phyloP scores from a whole-genome alignment of 2,888 invertebrate species.

The Protophormia terraenovae region DNA sequence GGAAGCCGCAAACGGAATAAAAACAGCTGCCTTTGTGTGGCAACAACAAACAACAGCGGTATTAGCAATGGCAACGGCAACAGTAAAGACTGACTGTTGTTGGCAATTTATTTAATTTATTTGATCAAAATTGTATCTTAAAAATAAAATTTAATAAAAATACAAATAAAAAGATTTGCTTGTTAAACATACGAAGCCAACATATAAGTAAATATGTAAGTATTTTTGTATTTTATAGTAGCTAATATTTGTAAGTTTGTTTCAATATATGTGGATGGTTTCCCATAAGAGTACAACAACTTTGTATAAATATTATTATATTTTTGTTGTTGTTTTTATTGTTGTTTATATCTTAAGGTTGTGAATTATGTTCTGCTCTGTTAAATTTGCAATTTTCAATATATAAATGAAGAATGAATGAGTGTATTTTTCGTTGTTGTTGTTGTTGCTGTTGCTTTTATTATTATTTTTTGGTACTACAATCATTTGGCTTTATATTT shows the following conservation, averaged over 20 bases:
- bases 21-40: conserved; percentile 58
- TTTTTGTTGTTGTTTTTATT: background rate
- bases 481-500: conserved; percentile 18
- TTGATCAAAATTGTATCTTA: conserved; percentile 61
- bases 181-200: conserved; percentile 21
- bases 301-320: background rate
- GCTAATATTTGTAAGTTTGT: background rate
- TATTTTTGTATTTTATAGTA: conserved; percentile 17
- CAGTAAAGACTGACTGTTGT: conserved; percentile 47
- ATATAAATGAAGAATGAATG: conserved; percentile 34
- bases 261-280: background rate
- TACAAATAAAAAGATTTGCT: conserved; percentile 14
- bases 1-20: conserved; percentile 60
- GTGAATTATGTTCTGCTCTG: conserved; percentile 66
- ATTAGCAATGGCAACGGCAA: conserved; percentile 46
- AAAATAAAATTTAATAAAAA: background rate
- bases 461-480: conserved; percentile 4
- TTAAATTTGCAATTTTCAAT: conserved; percentile 66
- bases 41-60: conserved; percentile 25
- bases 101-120: conserved; percentile 68
- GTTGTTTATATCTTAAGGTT: conserved; percentile 57
- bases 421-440: background rate
- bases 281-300: background rate
- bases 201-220: conserved; percentile 51
- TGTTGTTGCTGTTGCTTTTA: background rate